Evolutionary conservation across 2,113 vertebrate species (phyloP).

Genomic region (Raja brachyura): DNA sequence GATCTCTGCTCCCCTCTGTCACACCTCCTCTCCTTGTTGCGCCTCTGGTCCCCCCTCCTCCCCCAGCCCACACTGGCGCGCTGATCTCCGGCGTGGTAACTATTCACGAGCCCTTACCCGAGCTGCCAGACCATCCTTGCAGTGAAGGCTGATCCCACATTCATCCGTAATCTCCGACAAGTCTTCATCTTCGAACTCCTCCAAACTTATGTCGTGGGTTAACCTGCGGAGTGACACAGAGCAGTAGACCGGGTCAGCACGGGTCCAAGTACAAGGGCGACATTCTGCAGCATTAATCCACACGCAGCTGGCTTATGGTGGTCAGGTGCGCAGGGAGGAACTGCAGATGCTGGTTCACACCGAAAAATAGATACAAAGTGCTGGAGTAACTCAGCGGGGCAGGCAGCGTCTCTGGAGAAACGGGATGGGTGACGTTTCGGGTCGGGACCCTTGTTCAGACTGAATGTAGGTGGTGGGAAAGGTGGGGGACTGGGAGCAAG

Average conservation of each 20-base stretch:
- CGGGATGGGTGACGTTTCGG: too few species aligned
- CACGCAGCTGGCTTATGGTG: too few species aligned
- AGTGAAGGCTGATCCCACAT: conserved; percentile 84
- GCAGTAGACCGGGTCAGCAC: conserved; percentile 36
- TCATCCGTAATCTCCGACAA: conserved; percentile 88
- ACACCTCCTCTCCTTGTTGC: neutral
- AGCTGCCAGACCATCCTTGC: conserved; percentile 71
- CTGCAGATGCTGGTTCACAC: too few species aligned
- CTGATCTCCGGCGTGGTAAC: neutral
- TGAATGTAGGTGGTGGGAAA: too few species aligned
- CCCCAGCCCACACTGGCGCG: neutral
- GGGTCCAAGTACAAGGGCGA: neutral
- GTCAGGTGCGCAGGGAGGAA: too few species aligned
- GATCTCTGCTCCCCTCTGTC: too few species aligned
- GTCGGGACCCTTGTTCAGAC: too few species aligned
- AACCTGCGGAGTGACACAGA: conserved; percentile 61
- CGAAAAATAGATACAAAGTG: too few species aligned
- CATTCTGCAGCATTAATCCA: neutral
- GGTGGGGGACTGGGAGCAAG: too few species aligned
- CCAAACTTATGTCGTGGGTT: conserved; percentile 94
- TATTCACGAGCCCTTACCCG: conserved; percentile 61
- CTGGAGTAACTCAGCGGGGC: too few species aligned
- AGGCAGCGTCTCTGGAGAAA: too few species aligned
- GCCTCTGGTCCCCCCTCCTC: too few species aligned
- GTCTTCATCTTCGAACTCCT: conserved; percentile 97